Base-by-base conservation (phyloP, 2,888 invertebrate genomes). In the Thera obeliscata region DNA sequence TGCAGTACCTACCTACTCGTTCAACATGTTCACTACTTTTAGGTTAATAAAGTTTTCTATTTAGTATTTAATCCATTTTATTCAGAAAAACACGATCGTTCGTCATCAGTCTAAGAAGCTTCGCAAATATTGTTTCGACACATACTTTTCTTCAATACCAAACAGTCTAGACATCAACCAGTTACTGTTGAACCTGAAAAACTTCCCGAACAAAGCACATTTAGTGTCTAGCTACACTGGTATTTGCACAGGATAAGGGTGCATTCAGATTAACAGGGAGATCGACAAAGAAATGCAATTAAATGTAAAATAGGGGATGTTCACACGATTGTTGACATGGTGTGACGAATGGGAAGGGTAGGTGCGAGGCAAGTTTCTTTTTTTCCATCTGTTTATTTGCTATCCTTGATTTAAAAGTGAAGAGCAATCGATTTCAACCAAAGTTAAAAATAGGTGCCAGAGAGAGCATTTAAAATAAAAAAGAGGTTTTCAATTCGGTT, bases 281-380 rank as follows among this genome's bases (percentile, higher is more conserved):
- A 90, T 90, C 85, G 87, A 92, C 92, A 93, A 92, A 93, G 92
- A 92, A 93, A 93, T 92, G 93, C 91, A 93, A 93, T 93, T 93
- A 93, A 92, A 93, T 93, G 91, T 91, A 92, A 92, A 93, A 90
- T 91, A 92, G 88, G 92, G 92, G 87, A 81, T 86, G 86, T 85
- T 87, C 90, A 90, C 91, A 91, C 90, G 88, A 87, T 73, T 90
- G 90, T 91, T 92, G 91, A 92, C 91, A 86, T 76, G 85, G 75
- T 84, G 90, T 89, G 90, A 89, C 92, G 89, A 90, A 91, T 89
- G 79, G 87, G 85, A 87, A 76, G 77, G 84, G 85, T 84, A 83
- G 85, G 82, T 86, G 84, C 81, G 83, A 80, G 78, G 80, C 80
- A 75, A 79, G 81, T 84, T 69, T 60, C n/a, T 50, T 65, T 79